Conservation (phyloP, 2,113 vertebrate species). For the Podiceps cristatus region DNA sequence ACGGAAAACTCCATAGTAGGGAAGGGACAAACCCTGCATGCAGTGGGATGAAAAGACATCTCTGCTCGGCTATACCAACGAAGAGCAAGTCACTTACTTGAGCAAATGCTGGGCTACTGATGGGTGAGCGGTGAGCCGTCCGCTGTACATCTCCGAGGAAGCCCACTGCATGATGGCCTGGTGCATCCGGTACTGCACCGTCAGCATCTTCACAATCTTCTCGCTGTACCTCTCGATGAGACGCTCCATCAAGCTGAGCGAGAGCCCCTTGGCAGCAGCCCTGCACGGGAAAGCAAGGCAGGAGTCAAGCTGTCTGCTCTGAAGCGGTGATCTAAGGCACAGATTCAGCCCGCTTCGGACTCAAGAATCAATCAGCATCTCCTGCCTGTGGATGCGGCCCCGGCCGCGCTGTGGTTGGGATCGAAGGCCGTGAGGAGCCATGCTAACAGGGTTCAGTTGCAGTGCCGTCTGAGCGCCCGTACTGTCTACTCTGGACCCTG, state of each 20-base stretch:
- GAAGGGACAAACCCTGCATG: background rate
- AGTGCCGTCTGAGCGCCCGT: background rate
- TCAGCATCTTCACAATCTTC: slow-evolving; percentile 83
- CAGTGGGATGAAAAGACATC: accelerated
- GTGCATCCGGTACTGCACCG: slow-evolving; percentile 96
- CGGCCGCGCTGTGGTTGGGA: background rate
- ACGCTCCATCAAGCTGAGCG: slow-evolving; percentile 93
- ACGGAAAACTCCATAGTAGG: accelerated
- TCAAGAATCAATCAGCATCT: background rate
- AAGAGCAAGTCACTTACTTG: slow-evolving; percentile 77
- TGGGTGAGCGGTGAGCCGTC: slow-evolving; percentile 85
- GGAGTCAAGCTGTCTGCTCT: background rate
- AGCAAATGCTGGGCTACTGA: slow-evolving; percentile 88
- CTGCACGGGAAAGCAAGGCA: slow-evolving; percentile 49
- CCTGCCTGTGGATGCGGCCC: accelerated
- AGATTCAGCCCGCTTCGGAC: accelerated
- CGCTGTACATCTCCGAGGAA: slow-evolving; percentile 88
- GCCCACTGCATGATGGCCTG: slow-evolving; percentile 90
- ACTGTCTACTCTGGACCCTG: accelerated
- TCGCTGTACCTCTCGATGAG: slow-evolving; percentile 76
- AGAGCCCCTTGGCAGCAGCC: slow-evolving; percentile 86
- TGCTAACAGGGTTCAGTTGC: accelerated
- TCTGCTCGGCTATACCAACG: accelerated
- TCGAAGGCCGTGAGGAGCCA: accelerated
- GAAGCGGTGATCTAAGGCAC: accelerated